Percentiles rank a stretch among this genome's conserved stretches.
Conservation (phyloP, 2,797 vertebrate species). For the Halcyon chelicuti region DNA sequence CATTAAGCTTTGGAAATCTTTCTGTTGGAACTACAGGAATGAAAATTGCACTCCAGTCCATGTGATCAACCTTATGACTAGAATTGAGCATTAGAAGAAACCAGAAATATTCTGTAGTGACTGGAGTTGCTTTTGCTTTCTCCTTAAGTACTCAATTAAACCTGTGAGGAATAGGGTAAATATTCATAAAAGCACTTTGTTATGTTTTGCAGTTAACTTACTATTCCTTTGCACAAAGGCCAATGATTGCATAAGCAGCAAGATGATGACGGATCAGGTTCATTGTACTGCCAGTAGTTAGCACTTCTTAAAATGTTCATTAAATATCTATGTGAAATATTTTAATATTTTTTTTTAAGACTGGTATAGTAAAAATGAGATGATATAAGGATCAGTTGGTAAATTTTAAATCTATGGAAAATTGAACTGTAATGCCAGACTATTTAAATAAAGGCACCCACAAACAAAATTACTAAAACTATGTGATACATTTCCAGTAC, state of each 20-base stretch:
- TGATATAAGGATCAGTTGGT: neutral
- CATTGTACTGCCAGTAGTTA: neutral
- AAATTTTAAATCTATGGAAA: neutral
- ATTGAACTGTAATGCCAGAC: neutral
- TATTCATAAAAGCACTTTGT: neutral
- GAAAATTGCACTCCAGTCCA: neutral
- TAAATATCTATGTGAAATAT: neutral
- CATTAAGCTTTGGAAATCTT: neutral
- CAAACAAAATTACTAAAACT: neutral
- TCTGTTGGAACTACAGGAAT: neutral
- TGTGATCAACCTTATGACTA: neutral
- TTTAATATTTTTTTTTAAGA: neutral
- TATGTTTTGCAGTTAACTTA: neutral
- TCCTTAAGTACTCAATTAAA: neutral
- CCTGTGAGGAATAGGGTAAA: neutral
- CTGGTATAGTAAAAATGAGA: neutral
- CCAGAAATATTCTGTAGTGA: neutral
- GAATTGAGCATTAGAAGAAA: neutral
- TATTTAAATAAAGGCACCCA: neutral
- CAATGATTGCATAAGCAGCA: neutral
- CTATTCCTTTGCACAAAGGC: neutral
- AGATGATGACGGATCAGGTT: neutral
- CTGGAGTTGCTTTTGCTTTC: neutral
- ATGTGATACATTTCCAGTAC: neutral
- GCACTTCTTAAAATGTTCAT: neutral